A percentile compares a stretch with the other conserved stretches of the same genome.
These are phyloP conservation scores for Neolamprologus brichardi DNA, from an alignment of 2,113 vertebrate species.

Conservation along the genomic window DNA sequence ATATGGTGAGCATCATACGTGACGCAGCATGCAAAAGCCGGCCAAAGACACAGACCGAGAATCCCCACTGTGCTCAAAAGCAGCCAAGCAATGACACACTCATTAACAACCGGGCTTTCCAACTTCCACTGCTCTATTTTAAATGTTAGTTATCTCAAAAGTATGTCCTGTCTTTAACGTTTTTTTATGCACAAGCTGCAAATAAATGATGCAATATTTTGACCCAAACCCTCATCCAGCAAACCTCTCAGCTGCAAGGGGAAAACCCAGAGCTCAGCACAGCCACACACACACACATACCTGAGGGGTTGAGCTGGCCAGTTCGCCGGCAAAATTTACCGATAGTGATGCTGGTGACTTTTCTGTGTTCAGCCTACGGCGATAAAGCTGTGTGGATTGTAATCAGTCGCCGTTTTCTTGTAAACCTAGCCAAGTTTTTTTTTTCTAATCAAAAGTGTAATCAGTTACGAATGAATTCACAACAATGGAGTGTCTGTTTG, in stretches of 20 bases:
- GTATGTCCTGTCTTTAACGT: not conserved
- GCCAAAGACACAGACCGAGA: not conserved
- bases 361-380: not conserved
- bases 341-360: not conserved
- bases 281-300: not conserved
- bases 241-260: not conserved
- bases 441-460: not conserved
- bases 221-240: not conserved
- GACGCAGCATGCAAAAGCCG: not conserved
- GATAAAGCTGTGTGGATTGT: not conserved
- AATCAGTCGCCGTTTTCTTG: not conserved
- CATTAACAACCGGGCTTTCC: not conserved
- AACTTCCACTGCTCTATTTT: not conserved
- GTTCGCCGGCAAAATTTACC: not conserved
- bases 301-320: not conserved
- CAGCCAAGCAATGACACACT: not conserved
- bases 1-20: not conserved
- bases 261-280: not conserved
- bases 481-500: not conserved
- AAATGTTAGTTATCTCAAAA: not conserved
- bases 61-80: not conserved
- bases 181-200: not conserved
- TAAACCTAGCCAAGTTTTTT: not conserved
- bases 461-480: not conserved
- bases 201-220: not conserved